Evolutionary conservation across 2,797 vertebrate species (phyloP), one percentile per base, ranked within the genome.

Genomic region (Hoplostethus atlanticus): DNA sequence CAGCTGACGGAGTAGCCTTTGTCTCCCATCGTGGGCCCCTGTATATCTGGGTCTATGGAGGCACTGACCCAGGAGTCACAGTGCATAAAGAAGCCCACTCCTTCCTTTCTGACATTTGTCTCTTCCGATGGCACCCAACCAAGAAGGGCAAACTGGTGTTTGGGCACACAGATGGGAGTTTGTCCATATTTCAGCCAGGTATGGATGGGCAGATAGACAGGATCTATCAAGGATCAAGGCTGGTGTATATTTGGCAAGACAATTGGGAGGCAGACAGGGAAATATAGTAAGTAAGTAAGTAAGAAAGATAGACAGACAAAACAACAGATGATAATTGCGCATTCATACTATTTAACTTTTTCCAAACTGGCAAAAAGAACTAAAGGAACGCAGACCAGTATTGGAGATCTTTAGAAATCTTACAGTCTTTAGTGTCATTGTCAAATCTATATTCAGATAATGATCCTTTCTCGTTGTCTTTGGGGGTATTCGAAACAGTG

Each of bases 181-280:
- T 99, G 12, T 99, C 97, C 5, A 76, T 99, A 83, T 98, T 99
- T 83, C 98, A 99, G 71, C 96, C 97, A 91, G 97, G 98, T 98
- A 63, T 0, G 0, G 1, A 40, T 5, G 53, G 31, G 46, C 52
- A 21, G 16, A 25, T 28, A 28, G 38, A 60, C 17, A 44, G 40
- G 21, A 21, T 21, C 21, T 21, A 21, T 21, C 21, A 21, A 21
- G 21, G 21, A 21, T 21, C 21, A 21, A 21, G 21, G 21, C 21
- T 21, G 21, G 21, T 21, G 21, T 21, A 21, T 21, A 21, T 21
- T 21, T 21, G 21, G 21, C 21, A 21, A 21, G 21, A 21, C 21
- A 21, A 1, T 3, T 44, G 10, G 40, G 38, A 13, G 12, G 15
- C 17, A 7, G 6, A 5, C 1, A 34, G 11, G 9, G 31, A 16